Evolutionary conservation across 2,113 vertebrate genomes (phyloP).

Genomic region (Sula dactylatra): DNA sequence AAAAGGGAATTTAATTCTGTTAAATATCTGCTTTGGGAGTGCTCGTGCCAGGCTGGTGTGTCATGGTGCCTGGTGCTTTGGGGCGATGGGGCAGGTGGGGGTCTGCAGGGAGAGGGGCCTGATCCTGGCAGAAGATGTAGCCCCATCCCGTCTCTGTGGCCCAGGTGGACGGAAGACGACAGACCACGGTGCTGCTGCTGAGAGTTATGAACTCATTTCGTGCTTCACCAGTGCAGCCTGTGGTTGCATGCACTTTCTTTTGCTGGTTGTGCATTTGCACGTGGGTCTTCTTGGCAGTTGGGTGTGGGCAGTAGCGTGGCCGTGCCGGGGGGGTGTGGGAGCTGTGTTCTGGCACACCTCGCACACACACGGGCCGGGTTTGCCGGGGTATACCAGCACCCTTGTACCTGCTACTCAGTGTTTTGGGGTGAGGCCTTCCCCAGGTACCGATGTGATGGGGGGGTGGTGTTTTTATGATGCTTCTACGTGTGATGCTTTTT

Average conservation of each 20-base stretch:
- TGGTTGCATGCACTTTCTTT: background rate
- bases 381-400: background rate
- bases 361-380: background rate
- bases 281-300: background rate
- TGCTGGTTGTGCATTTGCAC: too few species aligned
- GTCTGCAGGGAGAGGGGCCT: background rate
- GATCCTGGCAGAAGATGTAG: background rate
- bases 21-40: background rate
- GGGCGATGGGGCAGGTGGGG: too few species aligned
- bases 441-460: fast-evolving
- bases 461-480: background rate
- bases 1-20: background rate
- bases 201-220: background rate
- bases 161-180: too few species aligned
- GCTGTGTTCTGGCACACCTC: background rate
- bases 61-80: background rate
- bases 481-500: background rate
- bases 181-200: background rate
- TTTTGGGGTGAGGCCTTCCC: background rate
- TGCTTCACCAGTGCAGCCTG: background rate
- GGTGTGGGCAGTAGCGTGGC: background rate
- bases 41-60: background rate
- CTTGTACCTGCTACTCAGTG: background rate
- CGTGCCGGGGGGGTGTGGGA: background rate
- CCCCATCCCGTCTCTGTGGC: too few species aligned